Evolutionary conservation across 2,113 vertebrate genomes (phyloP), one percentile per base, ranked within the genome.

Genomic region (Thamnophis sirtalis): DNA sequence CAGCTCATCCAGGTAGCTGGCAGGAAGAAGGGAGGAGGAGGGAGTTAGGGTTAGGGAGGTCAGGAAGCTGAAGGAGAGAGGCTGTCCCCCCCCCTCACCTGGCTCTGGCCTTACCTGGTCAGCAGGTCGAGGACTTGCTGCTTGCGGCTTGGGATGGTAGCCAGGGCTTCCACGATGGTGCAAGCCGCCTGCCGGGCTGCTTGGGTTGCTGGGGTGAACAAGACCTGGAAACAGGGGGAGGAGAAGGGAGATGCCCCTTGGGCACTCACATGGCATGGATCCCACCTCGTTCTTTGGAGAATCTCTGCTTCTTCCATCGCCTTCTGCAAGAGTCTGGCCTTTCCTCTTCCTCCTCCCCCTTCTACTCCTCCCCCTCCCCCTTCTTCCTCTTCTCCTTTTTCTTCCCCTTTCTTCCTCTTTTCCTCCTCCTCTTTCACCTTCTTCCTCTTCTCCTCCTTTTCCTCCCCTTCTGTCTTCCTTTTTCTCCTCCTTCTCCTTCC

Each of bases 71-170:
- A 55, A 11, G 3, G 51, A 4, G 4, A 9, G 1, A n/a, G 33
- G 63, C 24, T 1, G 28, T 22, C 4, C 4, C 11, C 28, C 11
- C 17, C 9, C 49, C 49, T 26, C 1, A 17, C 73, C 73, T 38
- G 28, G 28, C 9, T 8, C 9, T 5, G 21, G 17, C 86, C 15
- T 19, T 97, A 99, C 99, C 99, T 99, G 87, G 99, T 99, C 92
- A 99, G 98, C 89, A 99, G 98, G 94, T 99, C 99, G 0, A 99
- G 98, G 93, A 99, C 99, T 91, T 99, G 99, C 90, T 99, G 99
- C 89, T 99, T 99, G 93, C 99, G 98, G 96, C 99, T 99, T 49
- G 99, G 99, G 93, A 99, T 98, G 93, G 99, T 98, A 54, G 99
- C 98, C 13, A 99, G 97, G 4, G 99, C 99, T 96, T 99, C 99